Evolutionary conservation across 2,888 invertebrate species (phyloP).

Genomic region (Ecdyonurus torrentis): DNA sequence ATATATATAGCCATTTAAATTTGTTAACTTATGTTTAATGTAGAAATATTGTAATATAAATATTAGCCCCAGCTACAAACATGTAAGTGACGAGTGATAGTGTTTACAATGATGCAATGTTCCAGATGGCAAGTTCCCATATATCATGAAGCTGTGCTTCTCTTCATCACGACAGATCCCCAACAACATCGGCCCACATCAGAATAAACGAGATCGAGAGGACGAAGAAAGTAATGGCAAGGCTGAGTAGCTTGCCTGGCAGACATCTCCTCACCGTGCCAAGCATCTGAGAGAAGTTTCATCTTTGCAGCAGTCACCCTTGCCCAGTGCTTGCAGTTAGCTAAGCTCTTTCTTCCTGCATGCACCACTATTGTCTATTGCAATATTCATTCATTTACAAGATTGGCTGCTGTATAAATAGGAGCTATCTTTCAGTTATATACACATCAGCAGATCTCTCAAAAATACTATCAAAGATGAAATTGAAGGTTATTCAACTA

Average conservation of each 20-base stretch:
- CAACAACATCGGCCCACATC: slow-evolving; percentile 9
- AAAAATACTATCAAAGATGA: background rate
- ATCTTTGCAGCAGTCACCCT: background rate
- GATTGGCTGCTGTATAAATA: background rate
- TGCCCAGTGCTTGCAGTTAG: background rate
- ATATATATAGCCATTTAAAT: no score
- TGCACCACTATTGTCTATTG: background rate
- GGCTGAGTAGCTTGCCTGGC: background rate
- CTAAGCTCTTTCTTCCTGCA: background rate
- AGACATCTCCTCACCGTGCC: background rate
- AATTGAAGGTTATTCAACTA: no score
- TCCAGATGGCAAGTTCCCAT: slow-evolving; percentile 92
- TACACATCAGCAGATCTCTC: background rate
- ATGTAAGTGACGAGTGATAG: no score
- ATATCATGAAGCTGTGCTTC: slow-evolving; percentile 97
- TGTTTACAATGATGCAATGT: slow-evolving; percentile 18
- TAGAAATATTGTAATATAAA: background rate
- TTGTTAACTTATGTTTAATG: background rate
- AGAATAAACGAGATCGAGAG: slow-evolving; percentile 7
- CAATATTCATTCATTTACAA: background rate
- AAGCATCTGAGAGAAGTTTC: background rate
- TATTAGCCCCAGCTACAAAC: no score
- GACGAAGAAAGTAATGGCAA: slow-evolving; percentile 7
- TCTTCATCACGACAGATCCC: slow-evolving; percentile 50
- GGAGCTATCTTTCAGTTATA: background rate